Evolutionary conservation across 2,797 vertebrate species (phyloP), one percentile per base, ranked within the genome.

Genomic region (Acanthurus leucopareius): DNA sequence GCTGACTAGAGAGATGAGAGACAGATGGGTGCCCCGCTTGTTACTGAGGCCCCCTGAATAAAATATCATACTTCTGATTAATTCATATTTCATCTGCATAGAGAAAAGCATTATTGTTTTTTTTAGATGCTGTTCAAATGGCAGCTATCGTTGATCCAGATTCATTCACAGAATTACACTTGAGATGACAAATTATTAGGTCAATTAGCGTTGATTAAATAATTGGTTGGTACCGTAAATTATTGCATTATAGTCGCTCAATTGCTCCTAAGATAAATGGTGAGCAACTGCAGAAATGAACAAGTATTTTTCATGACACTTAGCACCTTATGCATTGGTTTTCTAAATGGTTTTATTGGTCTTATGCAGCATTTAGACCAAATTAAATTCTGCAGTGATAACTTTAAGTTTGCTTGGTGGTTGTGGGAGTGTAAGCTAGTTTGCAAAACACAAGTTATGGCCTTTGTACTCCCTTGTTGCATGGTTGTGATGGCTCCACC

Each of bases 51-150:
- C 81, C 79, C 64, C 84, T 96, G 89, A 94, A 95, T 95, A 94
- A 95, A 94, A 95, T 90, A 95, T 95, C 80, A 78, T 61, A 86
- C 87, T 80, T 86, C 83, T 93, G 88, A 92, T 92, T 93, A 91
- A 94, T 95, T 94, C 64, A 95, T 94, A 87, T 90, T 91, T 92
- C 84, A 85, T 92, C 77, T 87, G 79, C 87, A 71, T 86, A 48
- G 20, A 68, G 68, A 70, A 78, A 77, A 87, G 58, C 83, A 71
- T 70, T 77, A 66, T 87, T 91, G 87, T 25, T 25, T 25, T 25
- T 25, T 25, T 82, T 67, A 73, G 69, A 82, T 78, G 72, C 45
- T 44, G 9, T 71, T 84, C 58, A 71, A 48, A 81, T 61, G 83
- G 20, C 67, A 8, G 74, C 48, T 69, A 60, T 75, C 91, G 82